These are phyloP conservation scores for Battus philenor DNA, from an alignment of 1,140 invertebrate genomes.

Conservation along the genomic window DNA sequence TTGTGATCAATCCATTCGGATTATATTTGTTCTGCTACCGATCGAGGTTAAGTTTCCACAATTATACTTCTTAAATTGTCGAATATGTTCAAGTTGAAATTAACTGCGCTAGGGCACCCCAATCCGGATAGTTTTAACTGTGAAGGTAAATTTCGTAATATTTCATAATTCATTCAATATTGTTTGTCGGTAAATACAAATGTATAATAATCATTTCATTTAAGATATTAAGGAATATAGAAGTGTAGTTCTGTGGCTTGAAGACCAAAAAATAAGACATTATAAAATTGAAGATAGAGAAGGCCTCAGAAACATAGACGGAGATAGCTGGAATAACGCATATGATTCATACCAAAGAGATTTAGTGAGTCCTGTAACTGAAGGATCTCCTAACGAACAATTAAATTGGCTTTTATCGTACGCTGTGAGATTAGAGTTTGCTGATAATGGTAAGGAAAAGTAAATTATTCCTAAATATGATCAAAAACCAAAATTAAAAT, in stretches of 20 bases:
- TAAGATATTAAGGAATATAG: constrained; percentile 88
- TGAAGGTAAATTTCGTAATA: constrained; percentile 74
- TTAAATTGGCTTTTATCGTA: constrained; percentile 92
- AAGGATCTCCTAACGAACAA: constrained; percentile 75
- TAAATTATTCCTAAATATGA: too few species aligned
- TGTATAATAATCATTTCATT: constrained; percentile 17
- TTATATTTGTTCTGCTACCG: too few species aligned
- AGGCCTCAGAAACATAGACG: constrained; percentile 79
- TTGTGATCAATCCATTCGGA: background rate
- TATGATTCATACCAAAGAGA: constrained; percentile 88
- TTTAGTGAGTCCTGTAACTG: constrained; percentile 79
- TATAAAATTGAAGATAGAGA: constrained; percentile 90
- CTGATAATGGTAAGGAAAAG: constrained; percentile 88
- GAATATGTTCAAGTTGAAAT: constrained; percentile 83
- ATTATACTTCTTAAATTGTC: constrained; percentile 23
- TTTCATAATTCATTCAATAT: background rate
- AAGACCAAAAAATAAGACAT: constrained; percentile 95
- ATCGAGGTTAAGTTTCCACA: background rate
- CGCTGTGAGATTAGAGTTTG: constrained; percentile 89
- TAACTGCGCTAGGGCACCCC: constrained; percentile 85
- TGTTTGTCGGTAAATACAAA: constrained; percentile 5
- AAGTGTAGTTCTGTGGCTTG: constrained; percentile 91
- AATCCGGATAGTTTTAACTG: constrained; percentile 81
- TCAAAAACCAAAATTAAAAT: too few species aligned
- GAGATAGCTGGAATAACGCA: constrained; percentile 81